phyloP scores from a whole-genome alignment of 2,888 invertebrate species.

The Chrysotoxum bicinctum region DNA sequence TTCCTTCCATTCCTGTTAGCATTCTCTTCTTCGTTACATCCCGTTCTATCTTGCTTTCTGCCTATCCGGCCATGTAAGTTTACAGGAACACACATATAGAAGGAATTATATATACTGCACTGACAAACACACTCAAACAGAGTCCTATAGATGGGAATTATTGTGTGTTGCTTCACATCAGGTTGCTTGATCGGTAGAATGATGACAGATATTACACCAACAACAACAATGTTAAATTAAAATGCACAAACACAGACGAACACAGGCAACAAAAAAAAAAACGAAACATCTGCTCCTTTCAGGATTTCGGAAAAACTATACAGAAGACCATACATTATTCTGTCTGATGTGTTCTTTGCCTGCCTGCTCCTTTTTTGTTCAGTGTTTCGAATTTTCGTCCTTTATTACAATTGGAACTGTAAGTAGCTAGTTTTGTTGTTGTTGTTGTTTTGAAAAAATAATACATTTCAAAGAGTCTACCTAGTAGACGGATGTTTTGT shows the following conservation, averaged over 20 bases:
- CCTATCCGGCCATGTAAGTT: constrained; percentile 21
- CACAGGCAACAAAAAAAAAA: constrained; percentile 75
- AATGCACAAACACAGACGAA: constrained; percentile 21
- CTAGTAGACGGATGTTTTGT: constrained; percentile 52
- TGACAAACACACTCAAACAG: constrained; percentile 5
- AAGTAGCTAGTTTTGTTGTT: constrained; percentile 49
- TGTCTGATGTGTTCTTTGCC: constrained; percentile 39
- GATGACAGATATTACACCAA: constrained; percentile 70
- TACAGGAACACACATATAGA: constrained; percentile 16
- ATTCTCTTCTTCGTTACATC: neutral
- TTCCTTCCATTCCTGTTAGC: neutral
- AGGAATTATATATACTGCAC: neutral
- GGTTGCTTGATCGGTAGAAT: constrained; percentile 67
- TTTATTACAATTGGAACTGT: constrained; percentile 68
- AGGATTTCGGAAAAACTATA: constrained; percentile 80
- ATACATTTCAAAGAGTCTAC: constrained; percentile 59
- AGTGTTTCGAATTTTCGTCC: constrained; percentile 66
- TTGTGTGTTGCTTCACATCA: constrained; percentile 52
- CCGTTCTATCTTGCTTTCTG: neutral
- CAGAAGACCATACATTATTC: constrained; percentile 74
- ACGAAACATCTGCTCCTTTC: constrained; percentile 81
- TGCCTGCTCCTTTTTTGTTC: constrained; percentile 41
- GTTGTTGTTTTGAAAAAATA: constrained; percentile 57
- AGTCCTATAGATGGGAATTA: neutral
- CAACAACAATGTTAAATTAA: constrained; percentile 55